Evolutionary conservation across 2,888 invertebrate species (phyloP), one percentile per base, ranked within the genome.

Genomic region (Cataglyphis cursor): DNA sequence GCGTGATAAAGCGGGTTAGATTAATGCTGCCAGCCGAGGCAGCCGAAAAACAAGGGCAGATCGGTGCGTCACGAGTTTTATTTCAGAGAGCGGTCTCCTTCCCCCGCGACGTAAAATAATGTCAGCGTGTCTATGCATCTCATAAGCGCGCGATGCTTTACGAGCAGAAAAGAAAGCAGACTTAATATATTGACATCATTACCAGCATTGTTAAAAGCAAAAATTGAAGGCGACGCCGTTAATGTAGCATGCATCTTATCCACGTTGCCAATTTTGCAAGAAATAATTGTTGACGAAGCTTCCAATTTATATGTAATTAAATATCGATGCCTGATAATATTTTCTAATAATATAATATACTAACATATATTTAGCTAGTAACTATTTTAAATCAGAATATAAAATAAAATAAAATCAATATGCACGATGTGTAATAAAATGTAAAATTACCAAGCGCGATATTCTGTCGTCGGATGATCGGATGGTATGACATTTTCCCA

Each of bases 141-240:
- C 87, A 89, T 82, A 87, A 87, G 82, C 74, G 82, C 75, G 28
- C 75, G 28, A 70, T 41, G 48, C 84, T 82, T 86, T 76, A 62
- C 83, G 72, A 76, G 61, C 66, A 35, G 44, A 73, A 74, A 59
- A 21, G 66, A n/a, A 74, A 70, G 44, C 84, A 81, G 85, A 85
- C 87, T 86, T 91, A 88, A 90, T 87, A 88, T 88, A 89, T 88
- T 83, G 88, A 86, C 84, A 72, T 83, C 85, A 84, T 91, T 90
- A 87, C 82, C 84, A 1, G 81, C 65, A 86, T 88, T 87, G 88
- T 91, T 89, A 88, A 83, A 85, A 54, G 81, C 81, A 72, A 88
- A 88, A 81, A 78, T 78, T 59, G 78, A 6, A 41, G 38, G 6
- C 21, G 65, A 65, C 18, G 28, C n/a, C 24, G 18, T 44, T 59